Base-by-base conservation (phyloP, 1,140 invertebrate species). In the Papilio polytes region DNA sequence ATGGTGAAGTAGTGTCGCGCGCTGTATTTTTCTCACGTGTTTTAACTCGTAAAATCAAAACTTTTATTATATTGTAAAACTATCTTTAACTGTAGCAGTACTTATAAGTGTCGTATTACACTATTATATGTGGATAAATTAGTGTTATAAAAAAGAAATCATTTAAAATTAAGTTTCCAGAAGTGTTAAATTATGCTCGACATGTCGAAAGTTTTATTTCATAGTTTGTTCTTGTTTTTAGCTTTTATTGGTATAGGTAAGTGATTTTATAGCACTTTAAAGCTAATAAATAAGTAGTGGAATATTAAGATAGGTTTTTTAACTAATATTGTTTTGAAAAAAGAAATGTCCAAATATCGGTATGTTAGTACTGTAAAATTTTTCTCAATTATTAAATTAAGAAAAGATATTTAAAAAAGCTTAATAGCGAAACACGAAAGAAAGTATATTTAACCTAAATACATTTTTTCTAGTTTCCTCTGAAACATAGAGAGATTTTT, bases 141-240 rank as follows among this genome's bases (percentile, higher is more conserved):
- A 26, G 18, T 51, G 12, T 18, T n/a, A 31, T 56, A 22, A 53
- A 51, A 51, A 31, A 31, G 26, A 56, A 53, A 53, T n/a, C 48
- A 77, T n/a, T 77, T 56, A 56, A 48, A 53, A 26, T 18, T 44
- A 74, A 74, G 36, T 74, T 78, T 66, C 56, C 46, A 41, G 31
- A n/a, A 59, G 76, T 78, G 76, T 63, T 36, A 78, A 77, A 77
- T 56, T 77, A 44, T 77, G 26, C 56, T 36, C 76, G 66, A 63
- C 31, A 78, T 78, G 76, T 78, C 36, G 76, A 78, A 78, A 78
- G 31, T 31, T 63, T 78, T 78, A 78, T 20, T 78, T n/a, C 56
- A 41, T 44, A 78, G 76, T 63, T 20, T 78, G n/a, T 63, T 78
- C n/a, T 18, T 63, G 36, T 63, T 78, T 20, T 78, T 78, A 36